A percentile compares a stretch with the other conserved stretches of the same genome.
Conservation (phyloP, 1,140 invertebrate genomes). For the Drosophila santomea region DNA sequence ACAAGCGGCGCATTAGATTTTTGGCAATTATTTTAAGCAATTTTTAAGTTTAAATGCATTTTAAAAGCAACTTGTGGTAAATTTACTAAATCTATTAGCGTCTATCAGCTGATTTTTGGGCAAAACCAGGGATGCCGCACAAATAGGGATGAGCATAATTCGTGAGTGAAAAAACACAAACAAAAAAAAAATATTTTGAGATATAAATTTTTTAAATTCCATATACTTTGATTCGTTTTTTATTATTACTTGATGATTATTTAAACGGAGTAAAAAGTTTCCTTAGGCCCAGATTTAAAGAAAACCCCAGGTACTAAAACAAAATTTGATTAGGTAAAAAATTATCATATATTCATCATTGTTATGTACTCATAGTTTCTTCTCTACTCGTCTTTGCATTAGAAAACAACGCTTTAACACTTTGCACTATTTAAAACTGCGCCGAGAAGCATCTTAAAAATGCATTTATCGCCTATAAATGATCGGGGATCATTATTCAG, state of each 20-base stretch:
- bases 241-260: too few relatives aligned
- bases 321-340: constrained; percentile 63
- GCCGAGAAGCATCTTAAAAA: constrained; percentile 65
- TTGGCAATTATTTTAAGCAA: constrained; percentile 7
- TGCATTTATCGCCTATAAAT: constrained; percentile 53
- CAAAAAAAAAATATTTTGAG: neutral
- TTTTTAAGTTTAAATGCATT: constrained; percentile 7
- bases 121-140: neutral
- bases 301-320: neutral
- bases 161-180: constrained; percentile 1
- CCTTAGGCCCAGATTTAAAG: neutral
- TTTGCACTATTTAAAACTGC: constrained; percentile 68
- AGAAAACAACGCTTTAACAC: constrained; percentile 71
- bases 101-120: constrained; percentile 36
- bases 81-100: neutral
- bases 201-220: too few relatives aligned
- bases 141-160: neutral
- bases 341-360: constrained; percentile 79
- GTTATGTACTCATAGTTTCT: constrained; percentile 64
- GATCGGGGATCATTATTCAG: constrained; percentile 43
- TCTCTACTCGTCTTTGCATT: constrained; percentile 66
- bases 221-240: too few relatives aligned
- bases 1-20: constrained; percentile 57
- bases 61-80: neutral
- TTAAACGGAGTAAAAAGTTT: neutral